These are phyloP conservation scores for Lophura nycthemera DNA, from an alignment of 2,113 vertebrate species.

Conservation along the genomic window DNA sequence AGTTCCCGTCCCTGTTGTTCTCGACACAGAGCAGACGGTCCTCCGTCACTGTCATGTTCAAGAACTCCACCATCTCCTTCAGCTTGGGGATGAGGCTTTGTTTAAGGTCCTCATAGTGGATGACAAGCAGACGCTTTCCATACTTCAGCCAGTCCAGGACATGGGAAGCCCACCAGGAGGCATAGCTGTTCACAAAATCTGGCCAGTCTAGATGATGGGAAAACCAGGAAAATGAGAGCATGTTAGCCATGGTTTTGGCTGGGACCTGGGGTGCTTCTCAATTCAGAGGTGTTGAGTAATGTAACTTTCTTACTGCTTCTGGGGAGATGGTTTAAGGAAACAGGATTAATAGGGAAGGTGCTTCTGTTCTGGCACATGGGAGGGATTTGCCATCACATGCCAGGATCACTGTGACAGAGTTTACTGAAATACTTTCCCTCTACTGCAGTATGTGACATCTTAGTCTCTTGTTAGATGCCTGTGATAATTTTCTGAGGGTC, in stretches of 20 bases:
- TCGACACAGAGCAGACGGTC: conserved; percentile 87
- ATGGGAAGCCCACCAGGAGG: conserved; percentile 90
- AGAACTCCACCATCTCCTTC: conserved; percentile 82
- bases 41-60: conserved; percentile 80
- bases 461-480: background rate
- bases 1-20: conserved; percentile 88
- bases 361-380: background rate
- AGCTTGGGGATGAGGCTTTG: conserved; percentile 82
- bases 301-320: background rate
- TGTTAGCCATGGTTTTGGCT: background rate
- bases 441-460: background rate
- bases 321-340: background rate
- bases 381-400: background rate
- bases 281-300: background rate
- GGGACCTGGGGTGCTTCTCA: background rate
- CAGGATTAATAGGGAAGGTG: background rate
- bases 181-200: conserved; percentile 87
- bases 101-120: conserved; percentile 87
- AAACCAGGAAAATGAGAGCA: background rate
- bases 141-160: conserved; percentile 88
- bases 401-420: background rate
- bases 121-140: conserved; percentile 80
- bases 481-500: background rate
- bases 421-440: background rate
- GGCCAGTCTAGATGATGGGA: conserved; percentile 81